A percentile compares a stretch with the other conserved stretches of the same genome.
Conservation (phyloP, 2,888 invertebrate genomes). For the Aleiodes leptofemur region DNA sequence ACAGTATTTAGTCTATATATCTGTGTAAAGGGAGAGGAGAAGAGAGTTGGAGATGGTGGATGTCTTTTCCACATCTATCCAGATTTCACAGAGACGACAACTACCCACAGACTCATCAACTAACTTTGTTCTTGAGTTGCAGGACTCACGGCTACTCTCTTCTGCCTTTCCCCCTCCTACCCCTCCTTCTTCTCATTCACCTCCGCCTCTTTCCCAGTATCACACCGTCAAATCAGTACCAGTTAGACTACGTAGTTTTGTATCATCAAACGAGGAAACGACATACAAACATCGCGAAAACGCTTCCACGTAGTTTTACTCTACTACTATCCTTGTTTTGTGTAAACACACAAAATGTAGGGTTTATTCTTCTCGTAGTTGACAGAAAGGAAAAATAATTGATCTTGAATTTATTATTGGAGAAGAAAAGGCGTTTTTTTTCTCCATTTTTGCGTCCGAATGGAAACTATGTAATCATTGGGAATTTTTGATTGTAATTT, state of each 20-base stretch:
- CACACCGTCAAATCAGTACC: constrained; percentile 69
- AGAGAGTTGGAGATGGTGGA: neutral
- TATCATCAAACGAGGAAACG: constrained; percentile 71
- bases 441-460: no score
- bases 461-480: no score
- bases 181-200: constrained; percentile 6
- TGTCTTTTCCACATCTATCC: constrained; percentile 46
- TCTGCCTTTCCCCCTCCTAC: constrained; percentile 53
- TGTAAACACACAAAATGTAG: neutral
- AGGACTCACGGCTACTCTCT: constrained; percentile 64
- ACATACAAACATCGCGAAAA: constrained; percentile 51
- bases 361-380: neutral
- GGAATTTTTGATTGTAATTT: no score
- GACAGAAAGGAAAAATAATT: neutral
- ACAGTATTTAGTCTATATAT: constrained; percentile 35
- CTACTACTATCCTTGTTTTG: neutral
- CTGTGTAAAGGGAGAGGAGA: constrained; percentile 1
- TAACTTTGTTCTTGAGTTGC: constrained; percentile 72
- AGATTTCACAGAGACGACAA: constrained; percentile 52
- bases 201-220: constrained; percentile 60
- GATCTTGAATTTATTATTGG: constrained; percentile 4
- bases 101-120: constrained; percentile 73
- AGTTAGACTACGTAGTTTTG: constrained; percentile 70
- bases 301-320: constrained; percentile 31
- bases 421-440: no score